Percentiles rank a stretch among this genome's conserved stretches.
phyloP scores from a whole-genome alignment of 2,113 vertebrate genomes.

The Ageneiosus marmoratus region DNA sequence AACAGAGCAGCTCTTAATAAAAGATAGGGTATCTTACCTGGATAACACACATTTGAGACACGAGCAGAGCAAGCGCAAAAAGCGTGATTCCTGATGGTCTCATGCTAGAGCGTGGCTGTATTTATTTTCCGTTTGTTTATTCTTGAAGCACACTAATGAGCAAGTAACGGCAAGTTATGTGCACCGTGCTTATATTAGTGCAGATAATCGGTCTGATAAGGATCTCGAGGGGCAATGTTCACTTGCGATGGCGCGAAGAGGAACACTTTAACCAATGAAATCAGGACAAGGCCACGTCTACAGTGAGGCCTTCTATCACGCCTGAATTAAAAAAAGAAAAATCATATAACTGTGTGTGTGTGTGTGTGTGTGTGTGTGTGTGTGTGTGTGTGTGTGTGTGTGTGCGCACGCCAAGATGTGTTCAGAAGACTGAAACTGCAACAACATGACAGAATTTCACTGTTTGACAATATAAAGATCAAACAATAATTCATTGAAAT shows the following conservation, averaged over 20 bases:
- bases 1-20: neutral
- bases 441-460: neutral
- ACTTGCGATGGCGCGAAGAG: conserved; percentile 52
- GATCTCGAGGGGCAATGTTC: conserved; percentile 54
- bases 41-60: conserved; percentile 58
- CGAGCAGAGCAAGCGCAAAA: conserved; percentile 52
- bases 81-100: conserved; percentile 56
- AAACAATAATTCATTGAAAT: neutral
- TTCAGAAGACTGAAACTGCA: neutral
- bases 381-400: neutral
- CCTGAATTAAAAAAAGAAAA: neutral
- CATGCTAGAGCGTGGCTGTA: conserved; percentile 55
- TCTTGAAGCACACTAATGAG: neutral
- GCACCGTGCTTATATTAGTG: conserved; percentile 57
- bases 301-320: conserved; percentile 17
- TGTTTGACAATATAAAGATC: neutral
- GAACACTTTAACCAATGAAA: conserved; percentile 61
- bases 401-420: neutral
- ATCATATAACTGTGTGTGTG: neutral
- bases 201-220: conserved; percentile 61
- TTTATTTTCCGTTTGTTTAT: neutral
- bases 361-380: conserved; percentile 2
- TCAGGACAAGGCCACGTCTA: conserved; percentile 65
- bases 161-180: neutral
- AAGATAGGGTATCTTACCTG: conserved; percentile 61